Evolutionary conservation across 2,797 vertebrate genomes (phyloP).

Genomic region (Gouania willdenowi): DNA sequence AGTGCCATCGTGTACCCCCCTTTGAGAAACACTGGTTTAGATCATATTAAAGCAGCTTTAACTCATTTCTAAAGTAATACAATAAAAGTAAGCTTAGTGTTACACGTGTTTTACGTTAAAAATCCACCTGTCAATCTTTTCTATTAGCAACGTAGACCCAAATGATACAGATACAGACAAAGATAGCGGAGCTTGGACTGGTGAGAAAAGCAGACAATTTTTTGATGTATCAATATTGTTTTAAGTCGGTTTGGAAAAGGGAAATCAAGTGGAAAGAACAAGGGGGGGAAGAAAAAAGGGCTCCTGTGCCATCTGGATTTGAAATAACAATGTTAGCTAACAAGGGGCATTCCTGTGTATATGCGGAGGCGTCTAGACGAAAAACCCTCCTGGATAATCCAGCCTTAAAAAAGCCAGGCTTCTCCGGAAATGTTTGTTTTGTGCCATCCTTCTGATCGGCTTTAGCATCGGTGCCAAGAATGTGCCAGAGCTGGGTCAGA

Average conservation of each 20-base stretch:
- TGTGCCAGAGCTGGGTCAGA: conserved; percentile 54
- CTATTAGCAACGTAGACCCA: no score
- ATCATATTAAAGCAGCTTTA: no score
- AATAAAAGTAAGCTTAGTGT: no score
- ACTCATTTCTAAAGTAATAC: no score
- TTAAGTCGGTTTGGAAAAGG: conserved; percentile 3
- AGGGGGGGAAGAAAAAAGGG: conserved; percentile 5
- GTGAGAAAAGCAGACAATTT: neutral
- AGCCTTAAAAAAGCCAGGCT: conserved; percentile 30
- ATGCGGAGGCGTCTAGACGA: conserved; percentile 52
- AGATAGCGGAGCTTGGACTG: no score
- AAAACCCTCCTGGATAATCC: conserved; percentile 72
- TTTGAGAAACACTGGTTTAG: no score
- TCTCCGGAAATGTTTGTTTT: conserved; percentile 58
- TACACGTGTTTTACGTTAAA: no score
- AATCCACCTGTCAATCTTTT: no score
- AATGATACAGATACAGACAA: no score
- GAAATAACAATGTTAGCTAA: conserved; percentile 56
- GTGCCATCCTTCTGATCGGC: conserved; percentile 43
- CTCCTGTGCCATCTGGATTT: conserved; percentile 38
- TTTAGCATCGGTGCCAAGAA: conserved; percentile 65
- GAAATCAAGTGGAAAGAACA: conserved; percentile 17
- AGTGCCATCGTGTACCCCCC: no score
- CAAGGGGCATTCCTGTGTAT: conserved; percentile 66
- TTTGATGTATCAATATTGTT: neutral